phyloP scores from a whole-genome alignment of 2,113 vertebrate species.

The Oryzias celebensis region DNA sequence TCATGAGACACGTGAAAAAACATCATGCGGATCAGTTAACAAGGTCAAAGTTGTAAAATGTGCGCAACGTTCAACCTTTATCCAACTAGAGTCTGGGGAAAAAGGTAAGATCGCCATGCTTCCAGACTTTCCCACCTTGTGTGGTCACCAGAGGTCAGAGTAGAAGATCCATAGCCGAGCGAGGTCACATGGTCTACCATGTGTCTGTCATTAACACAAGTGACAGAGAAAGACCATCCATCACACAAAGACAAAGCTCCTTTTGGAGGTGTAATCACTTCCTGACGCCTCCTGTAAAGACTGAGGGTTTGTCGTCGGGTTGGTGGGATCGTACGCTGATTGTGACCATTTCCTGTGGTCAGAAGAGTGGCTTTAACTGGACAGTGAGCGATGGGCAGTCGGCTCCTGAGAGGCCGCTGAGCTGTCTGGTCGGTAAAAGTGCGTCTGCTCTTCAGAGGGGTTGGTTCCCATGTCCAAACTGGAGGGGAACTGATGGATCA shows the following conservation, averaged over 20 bases:
- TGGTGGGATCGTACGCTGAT: slow-evolving; percentile 52
- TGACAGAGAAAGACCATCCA: slow-evolving; percentile 63
- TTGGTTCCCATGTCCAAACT: slow-evolving; percentile 59
- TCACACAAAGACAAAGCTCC: slow-evolving; percentile 42
- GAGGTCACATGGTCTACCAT: slow-evolving; percentile 19
- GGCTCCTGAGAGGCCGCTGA: slow-evolving; percentile 25
- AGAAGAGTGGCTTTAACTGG: slow-evolving; percentile 58
- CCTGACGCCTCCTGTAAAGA: slow-evolving; percentile 51
- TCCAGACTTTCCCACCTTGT: slow-evolving; percentile 45
- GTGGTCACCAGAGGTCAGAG: slow-evolving; percentile 36
- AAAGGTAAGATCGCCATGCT: slow-evolving; percentile 1
- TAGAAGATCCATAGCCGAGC: neutral
- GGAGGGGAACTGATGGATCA: slow-evolving; percentile 51
- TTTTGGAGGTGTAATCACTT: slow-evolving; percentile 60
- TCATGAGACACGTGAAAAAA: neutral
- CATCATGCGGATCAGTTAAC: neutral
- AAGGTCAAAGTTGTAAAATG: slow-evolving; percentile 1
- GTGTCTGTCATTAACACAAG: slow-evolving; percentile 61
- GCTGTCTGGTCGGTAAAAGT: slow-evolving; percentile 38
- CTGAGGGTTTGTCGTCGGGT: neutral
- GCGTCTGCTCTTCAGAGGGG: slow-evolving; percentile 47
- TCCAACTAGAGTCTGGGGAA: slow-evolving; percentile 10
- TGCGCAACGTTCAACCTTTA: slow-evolving; percentile 1
- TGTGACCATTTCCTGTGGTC: slow-evolving; percentile 61
- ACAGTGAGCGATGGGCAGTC: slow-evolving; percentile 45